phyloP scores from a whole-genome alignment of 2,888 invertebrate genomes.

The Eueremaeus valkanovi region DNA sequence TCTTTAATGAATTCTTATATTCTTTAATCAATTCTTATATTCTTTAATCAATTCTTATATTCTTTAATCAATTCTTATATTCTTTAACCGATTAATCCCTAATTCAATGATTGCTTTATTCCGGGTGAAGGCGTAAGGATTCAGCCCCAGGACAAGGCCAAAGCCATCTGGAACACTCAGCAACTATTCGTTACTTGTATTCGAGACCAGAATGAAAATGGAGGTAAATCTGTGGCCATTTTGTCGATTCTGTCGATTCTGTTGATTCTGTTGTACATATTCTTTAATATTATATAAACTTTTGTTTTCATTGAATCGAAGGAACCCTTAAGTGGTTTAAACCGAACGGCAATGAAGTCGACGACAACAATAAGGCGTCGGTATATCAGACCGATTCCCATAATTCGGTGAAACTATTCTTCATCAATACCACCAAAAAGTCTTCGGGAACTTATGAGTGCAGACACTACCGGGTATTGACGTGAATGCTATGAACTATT shows the following conservation, averaged over 20 bases:
- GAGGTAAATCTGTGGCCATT: not conserved
- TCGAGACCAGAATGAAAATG: not conserved
- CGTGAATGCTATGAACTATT: too few species aligned
- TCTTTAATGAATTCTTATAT: too few species aligned
- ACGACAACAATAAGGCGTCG: not conserved
- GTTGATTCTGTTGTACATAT: too few species aligned
- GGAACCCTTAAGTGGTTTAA: not conserved
- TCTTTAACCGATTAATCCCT: too few species aligned
- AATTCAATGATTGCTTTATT: not conserved
- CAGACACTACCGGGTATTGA: not conserved
- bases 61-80: too few species aligned
- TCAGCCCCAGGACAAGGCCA: not conserved
- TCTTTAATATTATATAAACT: not conserved
- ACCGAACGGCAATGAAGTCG: not conserved
- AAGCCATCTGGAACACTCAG: conserved; percentile 1
- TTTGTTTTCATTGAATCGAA: not conserved
- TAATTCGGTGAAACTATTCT: not conserved
- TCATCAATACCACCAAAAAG: not conserved
- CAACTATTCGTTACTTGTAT: not conserved
- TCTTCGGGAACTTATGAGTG: not conserved
- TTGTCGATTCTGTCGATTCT: too few species aligned
- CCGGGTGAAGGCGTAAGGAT: not conserved
- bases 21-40: too few species aligned
- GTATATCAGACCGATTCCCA: not conserved
- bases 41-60: too few species aligned